Conservation (phyloP, 2,888 invertebrate species). For the Phorcus lineatus region DNA sequence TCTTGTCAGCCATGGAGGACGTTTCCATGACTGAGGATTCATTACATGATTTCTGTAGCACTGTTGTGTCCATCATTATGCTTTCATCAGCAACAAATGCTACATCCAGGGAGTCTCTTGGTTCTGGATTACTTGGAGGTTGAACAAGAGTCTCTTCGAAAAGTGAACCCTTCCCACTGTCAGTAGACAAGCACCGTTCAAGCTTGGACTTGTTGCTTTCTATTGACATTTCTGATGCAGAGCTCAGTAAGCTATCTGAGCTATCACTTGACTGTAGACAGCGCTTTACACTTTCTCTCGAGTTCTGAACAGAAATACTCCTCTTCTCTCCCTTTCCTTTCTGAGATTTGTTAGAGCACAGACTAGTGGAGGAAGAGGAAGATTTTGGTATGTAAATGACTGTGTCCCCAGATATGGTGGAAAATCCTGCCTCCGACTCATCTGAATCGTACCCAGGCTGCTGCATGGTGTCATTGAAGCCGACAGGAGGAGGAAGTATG, state of each 20-base stretch:
- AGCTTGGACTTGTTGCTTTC: slow-evolving; percentile 46
- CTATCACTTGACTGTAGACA: slow-evolving; percentile 51
- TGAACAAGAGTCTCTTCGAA: slow-evolving; percentile 46
- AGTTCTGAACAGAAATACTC: slow-evolving; percentile 8
- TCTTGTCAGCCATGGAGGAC: not conserved
- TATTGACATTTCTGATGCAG: slow-evolving; percentile 43
- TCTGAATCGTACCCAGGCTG: slow-evolving; percentile 35
- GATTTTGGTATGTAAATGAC: slow-evolving; percentile 44
- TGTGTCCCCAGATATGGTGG: slow-evolving; percentile 52
- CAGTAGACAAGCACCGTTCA: slow-evolving; percentile 54
- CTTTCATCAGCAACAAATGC: slow-evolving; percentile 27
- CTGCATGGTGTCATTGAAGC: slow-evolving; percentile 37
- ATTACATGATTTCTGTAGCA: not conserved
- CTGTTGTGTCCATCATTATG: slow-evolving; percentile 6
- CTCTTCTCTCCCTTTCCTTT: slow-evolving; percentile 1
- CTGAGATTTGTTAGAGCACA: not conserved
- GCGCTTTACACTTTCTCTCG: not conserved
- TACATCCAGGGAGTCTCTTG: slow-evolving; percentile 18
- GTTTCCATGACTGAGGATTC: not conserved
- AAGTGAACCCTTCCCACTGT: slow-evolving; percentile 64
- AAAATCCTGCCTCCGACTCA: slow-evolving; percentile 50
- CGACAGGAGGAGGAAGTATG: slow-evolving; percentile 35
- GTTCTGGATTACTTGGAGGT: not conserved
- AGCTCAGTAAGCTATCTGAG: slow-evolving; percentile 59
- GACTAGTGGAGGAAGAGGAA: slow-evolving; percentile 15